These are phyloP conservation scores for Diloba caeruleocephala DNA, from an alignment of 2,888 invertebrate genomes.

Conservation along the genomic window DNA sequence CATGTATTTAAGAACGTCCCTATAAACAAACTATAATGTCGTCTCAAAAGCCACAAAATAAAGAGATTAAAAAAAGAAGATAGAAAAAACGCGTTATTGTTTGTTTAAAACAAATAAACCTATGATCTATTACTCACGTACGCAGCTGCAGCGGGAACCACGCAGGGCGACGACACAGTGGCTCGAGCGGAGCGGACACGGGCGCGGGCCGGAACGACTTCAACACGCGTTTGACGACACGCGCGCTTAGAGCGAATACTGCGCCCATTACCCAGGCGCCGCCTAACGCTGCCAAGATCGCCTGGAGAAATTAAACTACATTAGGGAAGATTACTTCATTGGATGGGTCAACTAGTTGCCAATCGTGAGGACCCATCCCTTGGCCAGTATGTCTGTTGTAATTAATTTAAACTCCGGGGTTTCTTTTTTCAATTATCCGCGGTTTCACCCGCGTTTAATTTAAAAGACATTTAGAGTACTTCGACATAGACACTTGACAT, in stretches of 20 bases:
- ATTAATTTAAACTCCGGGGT: too few relatives aligned
- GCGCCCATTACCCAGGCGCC: conserved; percentile 71
- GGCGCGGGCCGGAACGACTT: conserved; percentile 74
- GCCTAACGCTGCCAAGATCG: conserved; percentile 72
- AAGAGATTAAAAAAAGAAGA: background rate
- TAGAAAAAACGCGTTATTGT: background rate
- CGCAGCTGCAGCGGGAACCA: conserved; percentile 75
- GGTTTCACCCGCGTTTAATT: too few relatives aligned
- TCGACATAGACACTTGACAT: too few relatives aligned
- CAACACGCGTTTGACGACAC: conserved; percentile 72
- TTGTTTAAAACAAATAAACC: background rate
- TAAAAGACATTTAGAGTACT: too few relatives aligned
- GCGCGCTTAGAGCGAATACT: conserved; percentile 68
- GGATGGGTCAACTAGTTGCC: too few relatives aligned
- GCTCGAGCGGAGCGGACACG: conserved; percentile 70
- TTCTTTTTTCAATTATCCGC: too few relatives aligned
- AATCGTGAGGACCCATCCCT: too few relatives aligned
- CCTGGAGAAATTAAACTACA: too few relatives aligned
- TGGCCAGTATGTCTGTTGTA: too few relatives aligned
- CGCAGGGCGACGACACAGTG: conserved; percentile 68
- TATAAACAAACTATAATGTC: too few relatives aligned
- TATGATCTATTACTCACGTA: conserved; percentile 71
- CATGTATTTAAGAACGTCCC: conserved; percentile 20
- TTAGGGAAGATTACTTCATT: too few relatives aligned
- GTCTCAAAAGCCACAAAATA: too few relatives aligned